phyloP scores from a whole-genome alignment of 2,113 vertebrate genomes.

The Etheostoma spectabile region DNA sequence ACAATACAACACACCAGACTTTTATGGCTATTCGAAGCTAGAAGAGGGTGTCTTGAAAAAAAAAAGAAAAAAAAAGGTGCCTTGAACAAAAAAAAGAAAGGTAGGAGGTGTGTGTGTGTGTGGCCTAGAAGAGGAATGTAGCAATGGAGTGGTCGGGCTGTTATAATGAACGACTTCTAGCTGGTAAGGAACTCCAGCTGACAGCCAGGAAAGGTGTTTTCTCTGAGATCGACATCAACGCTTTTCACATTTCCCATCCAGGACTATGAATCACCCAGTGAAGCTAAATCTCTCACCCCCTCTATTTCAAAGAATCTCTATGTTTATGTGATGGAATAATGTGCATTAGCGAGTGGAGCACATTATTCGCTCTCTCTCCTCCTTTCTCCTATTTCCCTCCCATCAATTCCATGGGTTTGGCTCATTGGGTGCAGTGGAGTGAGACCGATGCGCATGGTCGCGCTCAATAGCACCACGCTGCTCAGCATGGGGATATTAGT shows the following conservation, averaged over 20 bases:
- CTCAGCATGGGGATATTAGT: constrained; percentile 78
- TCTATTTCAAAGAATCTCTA: constrained; percentile 54
- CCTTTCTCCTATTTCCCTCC: constrained; percentile 59
- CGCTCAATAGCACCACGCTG: constrained; percentile 70
- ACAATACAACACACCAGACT: constrained; percentile 31
- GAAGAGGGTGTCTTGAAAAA: background rate
- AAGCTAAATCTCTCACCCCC: constrained; percentile 9
- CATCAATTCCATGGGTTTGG: constrained; percentile 67
- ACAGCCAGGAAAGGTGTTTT: constrained; percentile 18
- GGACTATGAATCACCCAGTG: constrained; percentile 21
- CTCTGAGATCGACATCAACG: constrained; percentile 18
- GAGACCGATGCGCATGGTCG: constrained; percentile 77
- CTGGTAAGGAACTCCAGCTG: constrained; percentile 27
- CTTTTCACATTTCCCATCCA: constrained; percentile 20
- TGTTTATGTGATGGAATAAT: constrained; percentile 67
- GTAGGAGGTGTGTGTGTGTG: background rate
- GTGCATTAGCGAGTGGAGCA: constrained; percentile 51
- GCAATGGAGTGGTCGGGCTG: constrained; percentile 9
- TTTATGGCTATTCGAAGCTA: constrained; percentile 31
- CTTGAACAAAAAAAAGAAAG: background rate
- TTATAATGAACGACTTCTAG: constrained; percentile 32
- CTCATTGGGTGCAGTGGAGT: constrained; percentile 72
- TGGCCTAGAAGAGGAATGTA: constrained; percentile 2
- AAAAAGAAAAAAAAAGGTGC: background rate
- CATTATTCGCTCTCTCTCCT: constrained; percentile 46